Conservation (phyloP, 2,113 vertebrate genomes). For the Gymnorhina tibicen region DNA sequence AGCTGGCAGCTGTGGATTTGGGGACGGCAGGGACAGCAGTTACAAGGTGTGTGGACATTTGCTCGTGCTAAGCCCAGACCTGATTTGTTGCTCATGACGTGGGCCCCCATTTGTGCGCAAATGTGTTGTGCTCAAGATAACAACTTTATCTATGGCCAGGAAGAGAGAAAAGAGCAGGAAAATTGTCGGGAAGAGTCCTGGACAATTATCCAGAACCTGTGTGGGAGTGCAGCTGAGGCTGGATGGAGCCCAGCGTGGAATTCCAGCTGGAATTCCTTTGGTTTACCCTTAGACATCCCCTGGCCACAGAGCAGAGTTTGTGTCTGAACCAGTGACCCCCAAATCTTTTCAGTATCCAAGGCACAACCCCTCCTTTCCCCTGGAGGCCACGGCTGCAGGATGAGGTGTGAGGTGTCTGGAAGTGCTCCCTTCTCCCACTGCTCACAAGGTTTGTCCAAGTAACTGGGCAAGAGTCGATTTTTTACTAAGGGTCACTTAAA, state of each 20-base stretch:
- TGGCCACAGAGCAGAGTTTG: not conserved
- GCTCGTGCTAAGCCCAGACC: not conserved
- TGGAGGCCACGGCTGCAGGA: not conserved
- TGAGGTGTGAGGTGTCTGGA: not conserved
- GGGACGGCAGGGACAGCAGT: not conserved
- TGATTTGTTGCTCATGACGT: not conserved
- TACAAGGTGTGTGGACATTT: not conserved
- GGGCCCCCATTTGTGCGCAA: not conserved
- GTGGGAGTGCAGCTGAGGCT: rapidly evolving
- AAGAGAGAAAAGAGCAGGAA: not conserved
- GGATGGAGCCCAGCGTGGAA: not conserved
- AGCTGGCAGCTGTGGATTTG: slow-evolving; percentile 12
- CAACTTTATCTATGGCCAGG: not conserved
- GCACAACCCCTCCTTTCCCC: not conserved
- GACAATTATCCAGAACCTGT: not conserved
- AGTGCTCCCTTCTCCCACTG: not conserved
- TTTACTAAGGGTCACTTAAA: not conserved
- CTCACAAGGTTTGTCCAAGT: not conserved
- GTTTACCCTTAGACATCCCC: not conserved
- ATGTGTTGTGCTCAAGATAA: not conserved
- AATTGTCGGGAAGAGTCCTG: not conserved
- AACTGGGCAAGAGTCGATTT: rapidly evolving
- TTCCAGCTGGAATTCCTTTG: not conserved
- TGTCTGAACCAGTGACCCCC: not conserved
- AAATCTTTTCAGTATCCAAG: not conserved